phyloP scores from a whole-genome alignment of 30 jellyfish, hydroid and myxozoan genomes.

The Aurelia coerulea region DNA sequence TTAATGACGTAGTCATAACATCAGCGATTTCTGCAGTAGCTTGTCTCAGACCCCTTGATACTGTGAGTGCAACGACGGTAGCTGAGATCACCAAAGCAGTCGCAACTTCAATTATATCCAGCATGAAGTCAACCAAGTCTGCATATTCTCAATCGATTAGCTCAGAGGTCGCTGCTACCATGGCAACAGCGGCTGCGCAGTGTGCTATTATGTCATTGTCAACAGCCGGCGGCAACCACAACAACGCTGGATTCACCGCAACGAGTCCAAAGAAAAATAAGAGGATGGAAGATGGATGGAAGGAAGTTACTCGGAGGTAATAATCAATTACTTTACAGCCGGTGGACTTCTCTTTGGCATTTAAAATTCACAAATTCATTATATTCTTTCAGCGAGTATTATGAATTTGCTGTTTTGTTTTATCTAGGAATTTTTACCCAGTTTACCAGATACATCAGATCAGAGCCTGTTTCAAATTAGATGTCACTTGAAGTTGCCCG shows the following conservation, averaged over 20 bases:
- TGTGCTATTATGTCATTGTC: slow-evolving; percentile 90
- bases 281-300: slow-evolving; percentile 96
- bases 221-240: slow-evolving; percentile 31
- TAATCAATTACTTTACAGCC: too few species aligned
- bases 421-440: too few species aligned
- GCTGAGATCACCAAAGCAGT: slow-evolving; percentile 98
- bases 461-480: too few species aligned
- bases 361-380: too few species aligned
- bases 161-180: slow-evolving; percentile 97
- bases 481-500: too few species aligned
- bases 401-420: too few species aligned
- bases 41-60: slow-evolving; percentile 79
- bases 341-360: too few species aligned
- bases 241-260: slow-evolving; percentile 9
- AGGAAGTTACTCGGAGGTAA: slow-evolving; percentile 94
- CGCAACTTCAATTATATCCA: slow-evolving; percentile 91
- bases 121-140: slow-evolving; percentile 55
- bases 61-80: slow-evolving; percentile 90
- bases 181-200: slow-evolving; percentile 99
- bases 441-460: too few species aligned
- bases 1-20: slow-evolving; percentile 77
- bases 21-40: slow-evolving; percentile 93
- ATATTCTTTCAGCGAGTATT: too few species aligned
- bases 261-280: slow-evolving; percentile 86
- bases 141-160: slow-evolving; percentile 54